Evolutionary conservation across 2,888 invertebrate species (phyloP), one percentile per base, ranked within the genome.

Genomic region (Copidosoma aretas): DNA sequence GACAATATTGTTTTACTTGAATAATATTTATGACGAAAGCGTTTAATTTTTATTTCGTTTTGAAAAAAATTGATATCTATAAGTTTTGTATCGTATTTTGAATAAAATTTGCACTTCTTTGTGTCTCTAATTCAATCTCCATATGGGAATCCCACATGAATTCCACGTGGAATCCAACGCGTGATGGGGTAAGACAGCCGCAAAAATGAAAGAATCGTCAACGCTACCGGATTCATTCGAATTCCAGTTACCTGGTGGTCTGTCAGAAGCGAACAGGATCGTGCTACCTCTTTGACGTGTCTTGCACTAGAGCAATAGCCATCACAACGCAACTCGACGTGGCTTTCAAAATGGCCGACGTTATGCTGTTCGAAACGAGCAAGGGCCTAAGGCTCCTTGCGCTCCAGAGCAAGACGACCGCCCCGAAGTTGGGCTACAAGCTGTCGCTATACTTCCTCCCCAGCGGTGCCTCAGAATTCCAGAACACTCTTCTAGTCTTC

Each of bases 271-370:
- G 61, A 10, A 61, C 56, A 4, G 82, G 82, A 1, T 61, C 73
- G 8, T 80, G 81, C 53, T 83, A 74, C 63, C 78, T 78, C 54
- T 60, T 82, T 4, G 73, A 64, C 17, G 53, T 79, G 14, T 71
- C 68, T 1, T 41, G 39, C 8, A 59, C 68, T 3, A 61, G 73
- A 5, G 63, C 72, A 2, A 77, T 77, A 19, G 57, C 62, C 0
- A 75, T 79, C 1, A 62, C 77, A 25, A 70, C 74, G 21, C 64
- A 70, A 59, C 8, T 81, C 0, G 64, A 70, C 17, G 60, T 71
- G 0, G 58, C 51, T 1, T 72, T 59, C 51, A 54, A 64, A 60
- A 74, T 82, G 61, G 52, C 68, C 8, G 82, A 83, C 56, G 62
- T 78, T 1, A 3, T 78, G 8, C 49, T 80, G 10, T 77, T 76